Base-by-base conservation (phyloP, 2,888 invertebrate species). In the Rugalucina vietnamica region DNA sequence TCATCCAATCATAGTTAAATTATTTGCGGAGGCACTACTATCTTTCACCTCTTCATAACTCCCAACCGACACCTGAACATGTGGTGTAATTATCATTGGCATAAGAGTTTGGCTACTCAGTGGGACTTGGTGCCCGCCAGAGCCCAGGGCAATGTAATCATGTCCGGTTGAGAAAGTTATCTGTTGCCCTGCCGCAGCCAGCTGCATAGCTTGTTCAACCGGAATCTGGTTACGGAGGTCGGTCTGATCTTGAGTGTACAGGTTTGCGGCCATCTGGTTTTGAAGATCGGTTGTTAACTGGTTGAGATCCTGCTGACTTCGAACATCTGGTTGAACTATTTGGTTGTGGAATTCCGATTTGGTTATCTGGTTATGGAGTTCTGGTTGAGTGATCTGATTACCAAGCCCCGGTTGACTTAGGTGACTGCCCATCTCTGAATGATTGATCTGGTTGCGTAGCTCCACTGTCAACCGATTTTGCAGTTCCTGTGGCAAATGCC, bases 1-100 rank as follows among this genome's bases (percentile, higher is more conserved):
- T 57, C 29, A 57, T 1, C 65, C 32, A 18, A 65, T 65, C 10
- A 65, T 65, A 34, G 65, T 65, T 34, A 65, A 34, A 18, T 65
- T 34, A 14, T 34, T 34, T 18, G 24, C 21, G 21, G 34, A 2
- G 1, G 18, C 65, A 18, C 34, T n/a, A n/a, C n/a, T 65, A n/a
- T 65, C 65, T 18, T 65, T 65, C 34, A 65, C 65, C 8, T 65
- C 65, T 65, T 65, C 65, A 18, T 65, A 65, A 65, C 10, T 65
- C 34, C 65, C 65, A 12, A 24, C 65, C 21, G 65, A 65, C 18
- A 65, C 65, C 8, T 21, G 34, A 18, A 65, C 34, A 1, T 65
- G 65, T 2, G 65, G 65, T 29, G 65, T 8, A 4, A 65, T 21
- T 34, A 65, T 65, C 65, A 65, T 65, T 34, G 65, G 65, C 32